Percentiles rank a stretch among this genome's conserved stretches.
Evolutionary conservation across 2,113 vertebrate species (phyloP).

Genomic region (Cepphus grylle): DNA sequence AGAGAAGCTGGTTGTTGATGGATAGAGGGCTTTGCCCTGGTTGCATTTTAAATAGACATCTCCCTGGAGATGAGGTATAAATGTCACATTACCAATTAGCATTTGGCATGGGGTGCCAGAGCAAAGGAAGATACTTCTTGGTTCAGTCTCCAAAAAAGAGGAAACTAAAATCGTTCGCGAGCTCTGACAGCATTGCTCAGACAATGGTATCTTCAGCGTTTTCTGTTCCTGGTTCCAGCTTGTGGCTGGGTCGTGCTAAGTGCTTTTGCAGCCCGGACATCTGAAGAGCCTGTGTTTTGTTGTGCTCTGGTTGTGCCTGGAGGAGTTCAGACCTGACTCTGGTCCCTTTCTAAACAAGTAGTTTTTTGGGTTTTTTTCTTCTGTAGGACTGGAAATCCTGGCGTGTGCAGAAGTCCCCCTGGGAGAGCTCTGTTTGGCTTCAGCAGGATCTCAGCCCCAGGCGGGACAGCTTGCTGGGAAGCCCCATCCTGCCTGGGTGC

Average conservation of each 20-base stretch:
- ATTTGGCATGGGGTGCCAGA: background rate
- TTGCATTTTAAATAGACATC: slow-evolving; percentile 46
- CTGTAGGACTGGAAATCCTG: background rate
- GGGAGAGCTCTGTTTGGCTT: background rate
- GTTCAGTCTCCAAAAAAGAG: background rate
- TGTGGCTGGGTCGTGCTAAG: background rate
- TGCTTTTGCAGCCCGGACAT: background rate
- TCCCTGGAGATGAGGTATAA: slow-evolving; percentile 17
- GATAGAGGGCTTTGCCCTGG: background rate
- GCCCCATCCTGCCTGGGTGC: background rate
- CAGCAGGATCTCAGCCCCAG: background rate
- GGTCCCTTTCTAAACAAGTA: background rate
- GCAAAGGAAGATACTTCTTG: background rate
- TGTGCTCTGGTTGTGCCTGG: background rate
- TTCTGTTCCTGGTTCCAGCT: background rate
- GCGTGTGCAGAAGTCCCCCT: rapidly evolving
- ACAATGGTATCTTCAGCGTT: rapidly evolving
- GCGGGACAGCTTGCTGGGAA: background rate
- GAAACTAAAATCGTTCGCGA: background rate
- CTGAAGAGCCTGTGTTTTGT: background rate
- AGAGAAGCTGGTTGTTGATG: background rate
- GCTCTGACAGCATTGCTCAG: background rate
- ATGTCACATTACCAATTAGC: background rate
- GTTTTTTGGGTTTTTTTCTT: background rate
- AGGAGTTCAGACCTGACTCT: background rate